phyloP scores from a whole-genome alignment of 2,888 invertebrate species.

The Endomychus coccineus region DNA sequence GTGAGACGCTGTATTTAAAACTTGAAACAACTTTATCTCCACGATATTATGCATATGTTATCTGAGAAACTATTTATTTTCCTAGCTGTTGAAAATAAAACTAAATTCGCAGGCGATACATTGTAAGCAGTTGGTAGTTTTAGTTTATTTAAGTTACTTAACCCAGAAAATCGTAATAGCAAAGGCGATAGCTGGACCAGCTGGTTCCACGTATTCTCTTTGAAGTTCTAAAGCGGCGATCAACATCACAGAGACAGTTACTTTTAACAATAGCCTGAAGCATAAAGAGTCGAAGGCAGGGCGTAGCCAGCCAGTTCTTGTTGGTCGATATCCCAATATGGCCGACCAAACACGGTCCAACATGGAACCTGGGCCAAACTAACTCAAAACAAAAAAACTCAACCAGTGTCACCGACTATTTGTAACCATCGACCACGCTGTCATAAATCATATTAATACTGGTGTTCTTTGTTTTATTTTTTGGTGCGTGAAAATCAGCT shows the following conservation, averaged over 20 bases:
- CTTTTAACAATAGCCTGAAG: slow-evolving; percentile 26
- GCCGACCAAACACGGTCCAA: slow-evolving; percentile 38
- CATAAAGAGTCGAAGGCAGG: slow-evolving; percentile 35
- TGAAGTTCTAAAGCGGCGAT: no score
- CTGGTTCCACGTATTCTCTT: no score
- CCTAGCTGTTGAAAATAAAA: no score
- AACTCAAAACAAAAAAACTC: slow-evolving; percentile 31
- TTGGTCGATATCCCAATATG: slow-evolving; percentile 44
- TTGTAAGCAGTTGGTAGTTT: no score
- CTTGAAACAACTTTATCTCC: no score
- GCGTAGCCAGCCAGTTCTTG: slow-evolving; percentile 39
- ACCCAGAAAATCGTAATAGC: no score
- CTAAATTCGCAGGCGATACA: no score
- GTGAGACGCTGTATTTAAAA: no score
- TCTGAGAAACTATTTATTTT: no score
- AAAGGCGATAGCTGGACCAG: no score
- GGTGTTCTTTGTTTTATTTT: slow-evolving; percentile 3
- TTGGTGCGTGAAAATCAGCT: background rate
- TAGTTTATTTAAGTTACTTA: no score
- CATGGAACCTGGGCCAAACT: slow-evolving; percentile 34
- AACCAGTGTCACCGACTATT: slow-evolving; percentile 38
- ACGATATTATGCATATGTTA: no score
- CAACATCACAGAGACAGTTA: slow-evolving; percentile 13
- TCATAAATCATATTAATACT: slow-evolving; percentile 14
- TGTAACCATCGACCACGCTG: slow-evolving; percentile 27